A percentile compares a stretch with the other conserved stretches of the same genome.
Conservation (phyloP, 2,113 vertebrate genomes). For the Cavia aperea region DNA sequence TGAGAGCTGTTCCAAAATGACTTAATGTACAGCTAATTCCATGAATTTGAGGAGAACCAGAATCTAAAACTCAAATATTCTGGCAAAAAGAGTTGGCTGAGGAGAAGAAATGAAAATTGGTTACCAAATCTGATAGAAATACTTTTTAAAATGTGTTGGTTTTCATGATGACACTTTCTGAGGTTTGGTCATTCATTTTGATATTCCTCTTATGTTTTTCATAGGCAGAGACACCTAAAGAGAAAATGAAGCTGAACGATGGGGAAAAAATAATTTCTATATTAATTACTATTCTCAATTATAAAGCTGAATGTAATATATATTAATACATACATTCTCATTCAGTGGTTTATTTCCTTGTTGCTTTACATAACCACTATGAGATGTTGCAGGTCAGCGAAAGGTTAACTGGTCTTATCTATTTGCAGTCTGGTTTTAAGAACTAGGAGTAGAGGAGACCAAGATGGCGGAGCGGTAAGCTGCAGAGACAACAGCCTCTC, state of each 20-base stretch:
- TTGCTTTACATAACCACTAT: neutral
- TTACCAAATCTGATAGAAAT: neutral
- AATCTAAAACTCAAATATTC: rapidly evolving
- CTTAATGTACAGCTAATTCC: neutral
- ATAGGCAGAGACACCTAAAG: too few relatives aligned
- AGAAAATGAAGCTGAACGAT: neutral
- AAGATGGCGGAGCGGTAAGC: too few relatives aligned
- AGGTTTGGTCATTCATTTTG: neutral
- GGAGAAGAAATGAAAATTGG: neutral
- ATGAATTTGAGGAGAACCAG: too few relatives aligned
- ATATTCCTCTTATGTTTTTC: neutral
- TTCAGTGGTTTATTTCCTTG: neutral
- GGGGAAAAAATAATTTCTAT: neutral
- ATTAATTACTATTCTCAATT: too few relatives aligned
- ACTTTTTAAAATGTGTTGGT: neutral
- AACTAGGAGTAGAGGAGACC: too few relatives aligned
- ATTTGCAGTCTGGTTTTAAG: neutral
- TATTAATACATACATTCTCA: neutral
- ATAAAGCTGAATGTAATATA: neutral
- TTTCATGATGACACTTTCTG: neutral
- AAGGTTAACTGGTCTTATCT: neutral
- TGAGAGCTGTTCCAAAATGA: neutral
- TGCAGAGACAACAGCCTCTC: too few relatives aligned
- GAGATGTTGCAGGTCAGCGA: neutral
- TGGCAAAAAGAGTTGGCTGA: neutral